phyloP scores from a whole-genome alignment of 2,888 invertebrate species.

The Leptopilina drosophilae region DNA sequence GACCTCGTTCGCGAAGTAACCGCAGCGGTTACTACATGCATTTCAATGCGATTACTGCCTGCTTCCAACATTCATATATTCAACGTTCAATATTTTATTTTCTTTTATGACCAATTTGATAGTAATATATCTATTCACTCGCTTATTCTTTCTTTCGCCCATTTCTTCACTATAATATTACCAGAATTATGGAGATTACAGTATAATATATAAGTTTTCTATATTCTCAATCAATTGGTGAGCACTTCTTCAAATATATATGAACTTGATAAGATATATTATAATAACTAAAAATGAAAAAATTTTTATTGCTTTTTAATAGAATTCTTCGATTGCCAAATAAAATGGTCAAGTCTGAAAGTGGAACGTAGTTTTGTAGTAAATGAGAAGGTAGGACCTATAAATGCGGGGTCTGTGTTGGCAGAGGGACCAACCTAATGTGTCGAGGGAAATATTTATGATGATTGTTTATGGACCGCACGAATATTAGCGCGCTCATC shows the following conservation, averaged over 20 bases:
- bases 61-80: conserved; percentile 48
- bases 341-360: conserved; percentile 24
- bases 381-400: conserved; percentile 48
- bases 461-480: conserved; percentile 75
- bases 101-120: conserved; percentile 16
- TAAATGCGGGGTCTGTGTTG: conserved; percentile 51
- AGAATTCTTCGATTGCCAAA: not conserved
- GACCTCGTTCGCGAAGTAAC: conserved; percentile 45
- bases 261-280: too few relatives aligned
- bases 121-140: conserved; percentile 24
- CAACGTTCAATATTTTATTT: conserved; percentile 19
- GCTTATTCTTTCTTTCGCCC: not conserved
- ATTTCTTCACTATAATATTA: not conserved
- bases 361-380: conserved; percentile 34
- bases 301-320: conserved; percentile 1
- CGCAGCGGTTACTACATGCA: conserved; percentile 66
- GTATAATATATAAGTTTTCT: too few relatives aligned
- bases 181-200: too few relatives aligned
- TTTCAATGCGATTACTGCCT: conserved; percentile 73
- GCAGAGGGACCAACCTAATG: conserved; percentile 73
- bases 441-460: conserved; percentile 76
- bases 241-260: too few relatives aligned
- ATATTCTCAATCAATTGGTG: too few relatives aligned
- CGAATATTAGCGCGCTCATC: conserved; percentile 74
- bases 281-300: not conserved